Conservation (phyloP, 2,113 vertebrate species). For the Nesogale talazaci region DNA sequence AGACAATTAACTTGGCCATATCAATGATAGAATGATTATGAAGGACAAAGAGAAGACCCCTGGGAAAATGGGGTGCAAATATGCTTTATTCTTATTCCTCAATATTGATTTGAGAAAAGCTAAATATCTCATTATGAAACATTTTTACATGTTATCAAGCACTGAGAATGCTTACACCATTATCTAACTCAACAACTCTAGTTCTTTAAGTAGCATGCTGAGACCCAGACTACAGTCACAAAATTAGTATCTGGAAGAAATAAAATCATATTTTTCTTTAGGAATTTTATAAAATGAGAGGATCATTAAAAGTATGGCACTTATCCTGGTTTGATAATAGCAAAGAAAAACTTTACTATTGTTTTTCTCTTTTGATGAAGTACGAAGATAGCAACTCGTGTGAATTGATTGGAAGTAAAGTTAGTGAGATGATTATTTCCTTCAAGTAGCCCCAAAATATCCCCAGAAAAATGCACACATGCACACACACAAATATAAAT, state of each 20-base stretch:
- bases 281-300: conserved; percentile 14
- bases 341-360: not conserved
- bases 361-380: not conserved
- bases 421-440: not conserved
- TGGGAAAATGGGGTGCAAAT: not conserved
- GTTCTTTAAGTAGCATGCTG: too few species aligned
- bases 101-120: conserved; percentile 10
- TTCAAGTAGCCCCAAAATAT: not conserved
- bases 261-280: not conserved
- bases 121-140: not conserved
- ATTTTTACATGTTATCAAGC: not conserved
- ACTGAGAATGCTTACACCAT: too few species aligned
- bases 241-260: too few species aligned
- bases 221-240: too few species aligned
- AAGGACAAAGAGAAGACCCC: not conserved
- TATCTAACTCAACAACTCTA: too few species aligned
- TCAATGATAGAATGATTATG: not conserved
- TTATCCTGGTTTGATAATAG: conserved; percentile 34
- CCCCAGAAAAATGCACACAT: not conserved
- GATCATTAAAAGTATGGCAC: not conserved
- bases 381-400: not conserved
- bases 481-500: too few species aligned
- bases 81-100: not conserved
- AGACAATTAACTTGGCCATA: not conserved
- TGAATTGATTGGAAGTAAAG: not conserved